These are phyloP conservation scores for Drymodes brunneopygia DNA, from an alignment of 2,113 vertebrate species.

Conservation along the genomic window DNA sequence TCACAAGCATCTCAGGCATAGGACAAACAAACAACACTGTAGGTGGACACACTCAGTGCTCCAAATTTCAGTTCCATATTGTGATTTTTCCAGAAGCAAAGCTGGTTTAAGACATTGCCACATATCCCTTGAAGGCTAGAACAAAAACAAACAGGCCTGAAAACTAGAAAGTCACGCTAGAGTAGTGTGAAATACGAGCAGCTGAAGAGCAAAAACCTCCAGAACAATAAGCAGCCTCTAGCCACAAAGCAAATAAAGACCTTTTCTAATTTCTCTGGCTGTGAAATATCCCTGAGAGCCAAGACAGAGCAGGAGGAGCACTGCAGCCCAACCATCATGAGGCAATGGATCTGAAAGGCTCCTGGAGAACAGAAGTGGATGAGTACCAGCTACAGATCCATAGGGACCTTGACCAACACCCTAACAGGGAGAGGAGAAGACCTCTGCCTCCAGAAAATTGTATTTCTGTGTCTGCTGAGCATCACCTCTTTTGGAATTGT, in stretches of 20 bases:
- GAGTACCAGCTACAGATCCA: neutral
- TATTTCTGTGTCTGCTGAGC: neutral
- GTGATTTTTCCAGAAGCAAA: neutral
- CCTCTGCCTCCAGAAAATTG: neutral
- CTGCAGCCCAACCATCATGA: neutral
- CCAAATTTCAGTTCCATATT: neutral
- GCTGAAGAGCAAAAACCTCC: neutral
- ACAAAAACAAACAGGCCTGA: slow-evolving; percentile 15
- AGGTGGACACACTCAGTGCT: neutral
- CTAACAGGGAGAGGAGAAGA: neutral
- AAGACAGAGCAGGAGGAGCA: neutral
- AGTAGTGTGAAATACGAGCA: neutral
- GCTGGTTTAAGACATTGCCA: neutral
- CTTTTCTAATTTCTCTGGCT: neutral
- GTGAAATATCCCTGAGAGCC: neutral
- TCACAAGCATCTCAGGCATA: neutral
- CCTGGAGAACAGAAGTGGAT: neutral
- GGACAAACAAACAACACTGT: neutral
- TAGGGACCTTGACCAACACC: fast-evolving
- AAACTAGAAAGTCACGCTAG: neutral
- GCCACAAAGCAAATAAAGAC: neutral
- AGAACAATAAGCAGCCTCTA: neutral
- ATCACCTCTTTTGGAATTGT: neutral
- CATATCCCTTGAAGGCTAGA: neutral
- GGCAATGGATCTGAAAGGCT: neutral